Evolutionary conservation across 1,140 invertebrate genomes (phyloP), one percentile per base, ranked within the genome.

Genomic region (Thaumatotibia leucotreta): DNA sequence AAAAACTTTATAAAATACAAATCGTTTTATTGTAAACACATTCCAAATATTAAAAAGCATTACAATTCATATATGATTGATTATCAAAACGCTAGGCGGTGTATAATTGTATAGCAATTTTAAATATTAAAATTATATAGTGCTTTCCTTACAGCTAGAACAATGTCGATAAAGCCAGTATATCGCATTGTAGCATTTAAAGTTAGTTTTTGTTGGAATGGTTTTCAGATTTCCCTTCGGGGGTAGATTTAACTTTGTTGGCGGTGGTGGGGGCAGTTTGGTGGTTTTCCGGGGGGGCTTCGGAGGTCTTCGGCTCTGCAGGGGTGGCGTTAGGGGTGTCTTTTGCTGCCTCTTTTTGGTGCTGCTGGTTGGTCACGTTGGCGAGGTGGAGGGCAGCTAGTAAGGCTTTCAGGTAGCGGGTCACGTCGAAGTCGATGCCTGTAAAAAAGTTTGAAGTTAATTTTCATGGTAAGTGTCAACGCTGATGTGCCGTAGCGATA

Each of bases 351-450:
- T 84, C 79, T 50, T 65, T 75, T 79, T 89, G 86, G 75, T 92
- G 92, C 89, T 93, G 91, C 84, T 92, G 92, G 90, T 92, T 93
- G 88, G 93, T 93, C 82, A 97, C 91, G 76, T 86, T 89, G 80
- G 94, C 93, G 22, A 95, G 82, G 72, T 93, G 93, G 1, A 95
- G 79, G 17, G 94, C 93, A 9, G 94, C 92, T 11, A 95, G 91
- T 27, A 95, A 68, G 4, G 92, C 93, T 22, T 82, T 92, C 11
- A 95, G 77, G 75, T 95, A 95, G 29, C 92, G 89, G 66, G 92
- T 93, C n/a, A 95, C 86, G 74, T 94, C 93, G 73, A 89, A 66
- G 58, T 89, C 87, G 5, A 88, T 77, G 24, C 87, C 87, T 89
- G 69, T 3, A 17, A 52, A 45, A 29, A 45, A 66, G 22, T 45